Conservation (phyloP, 2,888 invertebrate genomes). For the Zygothrica quintamaculata region DNA sequence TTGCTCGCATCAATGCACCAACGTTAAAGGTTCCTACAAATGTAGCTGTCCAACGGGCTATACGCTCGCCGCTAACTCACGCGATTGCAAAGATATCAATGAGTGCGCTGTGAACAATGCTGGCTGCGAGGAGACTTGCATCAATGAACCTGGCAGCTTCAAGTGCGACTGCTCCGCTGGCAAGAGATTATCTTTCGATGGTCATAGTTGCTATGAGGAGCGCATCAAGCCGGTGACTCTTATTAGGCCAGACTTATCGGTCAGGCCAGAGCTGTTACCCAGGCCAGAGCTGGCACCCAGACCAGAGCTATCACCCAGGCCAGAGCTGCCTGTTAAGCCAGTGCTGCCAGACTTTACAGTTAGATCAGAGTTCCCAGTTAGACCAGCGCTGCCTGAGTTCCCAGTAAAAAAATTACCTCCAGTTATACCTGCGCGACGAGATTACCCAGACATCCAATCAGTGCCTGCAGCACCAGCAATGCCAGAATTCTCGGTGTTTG, state of each 20-base stretch:
- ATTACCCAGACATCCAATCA: not conserved
- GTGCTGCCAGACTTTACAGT: not conserved
- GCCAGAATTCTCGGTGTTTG: conserved; percentile 11
- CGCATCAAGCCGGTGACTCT: conserved; percentile 25
- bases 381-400: conserved; percentile 5
- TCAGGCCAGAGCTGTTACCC: not conserved
- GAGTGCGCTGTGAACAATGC: conserved; percentile 85
- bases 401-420: no score
- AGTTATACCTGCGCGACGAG: conserved; percentile 14
- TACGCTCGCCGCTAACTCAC: conserved; percentile 83
- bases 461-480: not conserved
- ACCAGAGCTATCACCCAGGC: not conserved
- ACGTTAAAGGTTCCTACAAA: conserved; percentile 85
- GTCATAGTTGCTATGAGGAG: conserved; percentile 55
- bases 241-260: no score
- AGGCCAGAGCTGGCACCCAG: not conserved
- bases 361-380: conserved; percentile 20
- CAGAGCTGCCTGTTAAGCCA: not conserved
- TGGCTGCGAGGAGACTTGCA: conserved; percentile 83
- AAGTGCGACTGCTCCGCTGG: conserved; percentile 85
- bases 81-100: conserved; percentile 86
- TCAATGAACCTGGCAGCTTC: conserved; percentile 85
- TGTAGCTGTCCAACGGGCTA: conserved; percentile 88
- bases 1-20: conserved; percentile 83
- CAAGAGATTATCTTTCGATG: conserved; percentile 74